Evolutionary conservation across 1,140 invertebrate genomes (phyloP).

Genomic region (Sinella curviseta): DNA sequence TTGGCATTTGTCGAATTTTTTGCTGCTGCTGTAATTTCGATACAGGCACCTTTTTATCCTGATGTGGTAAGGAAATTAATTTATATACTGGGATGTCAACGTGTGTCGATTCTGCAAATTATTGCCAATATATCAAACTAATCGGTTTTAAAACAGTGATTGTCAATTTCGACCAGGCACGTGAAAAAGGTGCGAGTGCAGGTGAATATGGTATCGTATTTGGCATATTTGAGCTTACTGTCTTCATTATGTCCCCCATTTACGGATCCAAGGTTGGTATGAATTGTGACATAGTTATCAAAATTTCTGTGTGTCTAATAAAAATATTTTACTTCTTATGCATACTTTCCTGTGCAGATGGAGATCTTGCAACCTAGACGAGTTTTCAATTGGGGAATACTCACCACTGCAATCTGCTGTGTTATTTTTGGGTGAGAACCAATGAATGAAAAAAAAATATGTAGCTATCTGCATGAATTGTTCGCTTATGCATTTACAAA

Average conservation of each 20-base stretch:
- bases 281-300: conserved; percentile 44
- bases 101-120: neutral
- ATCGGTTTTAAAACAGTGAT: neutral
- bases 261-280: conserved; percentile 81
- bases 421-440: conserved; percentile 81
- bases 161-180: conserved; percentile 63
- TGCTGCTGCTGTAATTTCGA: conserved; percentile 80
- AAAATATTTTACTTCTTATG: neutral
- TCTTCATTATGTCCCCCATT: conserved; percentile 82
- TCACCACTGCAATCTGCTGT: conserved; percentile 78
- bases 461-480: no score
- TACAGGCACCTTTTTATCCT: conserved; percentile 65
- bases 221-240: conserved; percentile 86
- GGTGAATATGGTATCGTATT: conserved; percentile 90
- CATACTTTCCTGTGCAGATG: conserved; percentile 67
- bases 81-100: neutral
- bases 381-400: conserved; percentile 81
- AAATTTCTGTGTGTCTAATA: no score
- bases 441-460: no score
- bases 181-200: conserved; percentile 78
- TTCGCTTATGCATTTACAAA: neutral
- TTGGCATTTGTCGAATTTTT: conserved; percentile 84
- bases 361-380: conserved; percentile 79
- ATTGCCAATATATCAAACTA: neutral
- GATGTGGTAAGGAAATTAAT: conserved; percentile 54